Percentiles rank a stretch among this genome's conserved stretches.
Conservation (phyloP, 2,797 vertebrate species). For the Apogon hyalosoma region DNA sequence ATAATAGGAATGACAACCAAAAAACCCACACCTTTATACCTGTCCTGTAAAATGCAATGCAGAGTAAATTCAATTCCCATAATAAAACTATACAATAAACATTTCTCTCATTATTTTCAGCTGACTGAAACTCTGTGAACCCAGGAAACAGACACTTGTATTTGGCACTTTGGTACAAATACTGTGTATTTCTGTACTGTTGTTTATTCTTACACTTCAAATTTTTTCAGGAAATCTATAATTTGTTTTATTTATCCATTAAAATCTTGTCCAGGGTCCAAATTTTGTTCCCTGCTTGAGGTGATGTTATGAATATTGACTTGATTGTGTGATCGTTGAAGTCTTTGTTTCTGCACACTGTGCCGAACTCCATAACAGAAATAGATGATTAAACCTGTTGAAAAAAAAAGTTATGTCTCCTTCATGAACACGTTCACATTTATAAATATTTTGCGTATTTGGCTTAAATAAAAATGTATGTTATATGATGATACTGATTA, state of each 20-base stretch:
- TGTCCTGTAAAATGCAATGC: too few species aligned
- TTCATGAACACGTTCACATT: background rate
- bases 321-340: constrained; percentile 50
- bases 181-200: background rate
- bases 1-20: too few species aligned
- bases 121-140: background rate
- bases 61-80: background rate
- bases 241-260: constrained; percentile 2
- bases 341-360: constrained; percentile 83
- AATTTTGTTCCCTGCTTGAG: constrained; percentile 31
- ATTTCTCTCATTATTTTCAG: too few species aligned
- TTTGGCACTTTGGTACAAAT: background rate
- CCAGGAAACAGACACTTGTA: background rate
- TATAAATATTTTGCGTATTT: background rate
- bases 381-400: constrained; percentile 88
- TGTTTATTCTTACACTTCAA: background rate
- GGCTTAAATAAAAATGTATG: background rate
- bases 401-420: constrained; percentile 10
- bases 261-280: constrained; percentile 22
- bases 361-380: constrained; percentile 88
- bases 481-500: constrained; percentile 1
- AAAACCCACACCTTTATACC: too few species aligned
- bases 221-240: background rate
- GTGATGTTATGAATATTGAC: constrained; percentile 49
- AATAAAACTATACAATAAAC: background rate